Evolutionary conservation across 2,888 invertebrate species (phyloP).

Genomic region (Electrophaes corylata): DNA sequence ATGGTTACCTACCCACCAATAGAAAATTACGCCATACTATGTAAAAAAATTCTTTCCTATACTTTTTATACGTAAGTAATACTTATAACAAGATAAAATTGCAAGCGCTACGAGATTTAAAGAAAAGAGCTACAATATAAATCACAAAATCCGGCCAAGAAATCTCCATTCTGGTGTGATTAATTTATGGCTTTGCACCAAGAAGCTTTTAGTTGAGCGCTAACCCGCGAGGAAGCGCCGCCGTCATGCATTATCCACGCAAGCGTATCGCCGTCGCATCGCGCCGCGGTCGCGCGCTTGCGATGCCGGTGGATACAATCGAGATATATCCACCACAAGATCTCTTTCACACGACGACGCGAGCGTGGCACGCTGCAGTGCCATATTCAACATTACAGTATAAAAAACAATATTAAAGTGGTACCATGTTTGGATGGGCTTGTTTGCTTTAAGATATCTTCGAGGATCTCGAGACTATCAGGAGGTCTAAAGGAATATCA

Average conservation of each 20-base stretch:
- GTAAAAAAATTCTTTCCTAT: no score
- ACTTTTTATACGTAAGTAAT: no score
- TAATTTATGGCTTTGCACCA: constrained; percentile 22
- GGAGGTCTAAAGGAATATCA: no score
- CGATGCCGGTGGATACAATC: neutral
- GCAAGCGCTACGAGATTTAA: constrained; percentile 11
- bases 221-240: constrained; percentile 1
- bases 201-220: constrained; percentile 24
- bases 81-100: neutral
- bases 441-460: no score
- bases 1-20: neutral
- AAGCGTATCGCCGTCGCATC: neutral
- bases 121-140: constrained; percentile 10
- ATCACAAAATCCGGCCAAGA: constrained; percentile 8
- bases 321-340: neutral
- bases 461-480: no score
- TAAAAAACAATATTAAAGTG: neutral
- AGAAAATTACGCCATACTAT: no score
- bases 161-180: constrained; percentile 20
- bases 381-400: neutral
- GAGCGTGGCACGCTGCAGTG: neutral
- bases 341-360: neutral
- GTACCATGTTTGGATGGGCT: no score
- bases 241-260: constrained; percentile 8
- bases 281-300: neutral